Evolutionary conservation across 2,888 invertebrate species (phyloP).

Genomic region (Troilus luridus): DNA sequence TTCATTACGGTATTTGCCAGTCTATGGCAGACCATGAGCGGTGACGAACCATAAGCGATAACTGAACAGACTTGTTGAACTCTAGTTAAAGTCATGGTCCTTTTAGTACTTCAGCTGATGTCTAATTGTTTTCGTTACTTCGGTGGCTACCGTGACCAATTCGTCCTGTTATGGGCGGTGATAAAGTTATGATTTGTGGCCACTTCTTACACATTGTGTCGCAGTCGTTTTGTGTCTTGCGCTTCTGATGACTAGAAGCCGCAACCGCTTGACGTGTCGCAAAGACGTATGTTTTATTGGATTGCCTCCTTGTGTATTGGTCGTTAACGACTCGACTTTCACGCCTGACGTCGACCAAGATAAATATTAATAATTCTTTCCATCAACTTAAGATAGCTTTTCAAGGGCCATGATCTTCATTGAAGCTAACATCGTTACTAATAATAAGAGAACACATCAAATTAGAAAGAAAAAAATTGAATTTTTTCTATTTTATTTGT

Average conservation of each 20-base stretch:
- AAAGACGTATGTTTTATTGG: neutral
- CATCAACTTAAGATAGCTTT: too few relatives aligned
- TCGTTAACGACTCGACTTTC: neutral
- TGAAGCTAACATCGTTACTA: too few relatives aligned
- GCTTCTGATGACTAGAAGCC: neutral
- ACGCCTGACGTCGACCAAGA: too few relatives aligned
- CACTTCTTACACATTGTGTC: neutral
- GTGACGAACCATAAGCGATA: neutral
- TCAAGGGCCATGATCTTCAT: too few relatives aligned
- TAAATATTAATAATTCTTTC: too few relatives aligned
- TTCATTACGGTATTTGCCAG: too few relatives aligned
- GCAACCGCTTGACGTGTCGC: neutral
- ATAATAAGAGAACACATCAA: too few relatives aligned
- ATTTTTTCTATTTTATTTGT: too few relatives aligned
- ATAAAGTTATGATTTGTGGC: conserved; percentile 36
- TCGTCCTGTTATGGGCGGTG: conserved; percentile 22
- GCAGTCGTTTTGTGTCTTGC: neutral
- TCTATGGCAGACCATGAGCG: too few relatives aligned
- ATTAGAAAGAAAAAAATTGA: too few relatives aligned
- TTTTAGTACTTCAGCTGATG: neutral
- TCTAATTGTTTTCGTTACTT: neutral
- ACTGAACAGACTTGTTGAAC: neutral
- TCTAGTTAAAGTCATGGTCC: conserved; percentile 18
- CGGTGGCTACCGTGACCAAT: conserved; percentile 33
- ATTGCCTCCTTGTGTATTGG: neutral